Conservation (phyloP, 2,888 invertebrate species). For the Dynastes hyllus region DNA sequence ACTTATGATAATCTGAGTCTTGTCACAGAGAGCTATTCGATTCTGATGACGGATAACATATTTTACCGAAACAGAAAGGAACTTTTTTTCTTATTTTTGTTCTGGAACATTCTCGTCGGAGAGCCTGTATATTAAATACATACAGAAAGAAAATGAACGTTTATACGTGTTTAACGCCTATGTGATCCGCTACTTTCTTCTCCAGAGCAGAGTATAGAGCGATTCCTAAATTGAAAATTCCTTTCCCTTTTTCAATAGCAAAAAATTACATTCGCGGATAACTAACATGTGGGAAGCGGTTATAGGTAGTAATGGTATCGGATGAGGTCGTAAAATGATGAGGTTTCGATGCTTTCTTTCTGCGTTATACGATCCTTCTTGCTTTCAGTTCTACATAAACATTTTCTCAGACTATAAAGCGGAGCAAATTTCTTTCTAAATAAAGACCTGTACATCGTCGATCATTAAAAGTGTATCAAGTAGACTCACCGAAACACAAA, state of each 20-base stretch:
- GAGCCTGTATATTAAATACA: no score
- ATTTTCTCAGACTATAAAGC: slow-evolving; percentile 3
- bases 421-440: background rate
- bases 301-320: background rate
- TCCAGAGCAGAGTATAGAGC: no score
- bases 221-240: slow-evolving; percentile 8
- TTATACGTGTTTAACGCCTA: background rate
- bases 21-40: no score
- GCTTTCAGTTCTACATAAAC: slow-evolving; percentile 1
- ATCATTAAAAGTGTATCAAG: no score
- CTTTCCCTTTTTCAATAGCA: background rate
- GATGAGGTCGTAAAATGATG: slow-evolving; percentile 10
- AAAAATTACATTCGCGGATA: background rate
- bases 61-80: no score
- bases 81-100: no score
- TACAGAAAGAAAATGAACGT: no score
- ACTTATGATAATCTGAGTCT: no score
- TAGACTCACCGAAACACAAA: no score
- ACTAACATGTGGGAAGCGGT: slow-evolving; percentile 7
- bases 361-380: slow-evolving; percentile 9
- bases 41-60: no score
- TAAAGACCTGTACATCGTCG: background rate
- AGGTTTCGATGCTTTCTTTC: slow-evolving; percentile 2
- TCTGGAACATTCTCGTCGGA: no score
- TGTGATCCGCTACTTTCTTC: background rate